Conservation (phyloP, 1,140 invertebrate genomes). For the Pseudoatta argentina region DNA sequence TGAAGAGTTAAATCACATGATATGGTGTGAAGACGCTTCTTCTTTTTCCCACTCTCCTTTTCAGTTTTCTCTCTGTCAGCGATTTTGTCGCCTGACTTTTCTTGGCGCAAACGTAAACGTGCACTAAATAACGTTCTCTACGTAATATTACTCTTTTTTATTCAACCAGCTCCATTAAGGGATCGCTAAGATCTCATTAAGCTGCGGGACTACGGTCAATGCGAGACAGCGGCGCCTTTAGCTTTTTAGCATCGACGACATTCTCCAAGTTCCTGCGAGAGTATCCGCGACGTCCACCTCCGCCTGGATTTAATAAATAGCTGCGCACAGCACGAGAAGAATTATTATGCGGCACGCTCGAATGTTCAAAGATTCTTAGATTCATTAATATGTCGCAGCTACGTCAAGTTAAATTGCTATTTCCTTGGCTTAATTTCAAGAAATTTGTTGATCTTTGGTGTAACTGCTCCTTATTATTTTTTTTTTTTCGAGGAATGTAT, state of each 20-base stretch:
- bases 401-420: conserved; percentile 17
- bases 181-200: conserved; percentile 51
- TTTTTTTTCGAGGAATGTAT: conserved; percentile 8
- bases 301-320: conserved; percentile 28
- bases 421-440: background rate
- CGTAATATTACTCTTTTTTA: conserved; percentile 28
- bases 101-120: conserved; percentile 43
- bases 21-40: background rate
- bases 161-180: conserved; percentile 30
- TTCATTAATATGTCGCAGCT: background rate
- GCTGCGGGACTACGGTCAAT: background rate
- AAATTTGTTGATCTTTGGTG: background rate
- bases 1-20: conserved; percentile 1
- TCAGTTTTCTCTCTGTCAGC: conserved; percentile 26
- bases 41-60: background rate
- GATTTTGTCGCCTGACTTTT: conserved; percentile 42
- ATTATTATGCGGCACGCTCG: conserved; percentile 3
- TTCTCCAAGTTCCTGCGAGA: conserved; percentile 50
- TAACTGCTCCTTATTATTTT: background rate
- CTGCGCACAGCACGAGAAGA: background rate
- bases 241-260: conserved; percentile 37
- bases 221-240: background rate
- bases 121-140: conserved; percentile 43
- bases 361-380: background rate
- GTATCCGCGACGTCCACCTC: conserved; percentile 40